A percentile compares a stretch with the other conserved stretches of the same genome.
Conservation (phyloP, 1,140 invertebrate genomes). For the Calephelis virginiensis region DNA sequence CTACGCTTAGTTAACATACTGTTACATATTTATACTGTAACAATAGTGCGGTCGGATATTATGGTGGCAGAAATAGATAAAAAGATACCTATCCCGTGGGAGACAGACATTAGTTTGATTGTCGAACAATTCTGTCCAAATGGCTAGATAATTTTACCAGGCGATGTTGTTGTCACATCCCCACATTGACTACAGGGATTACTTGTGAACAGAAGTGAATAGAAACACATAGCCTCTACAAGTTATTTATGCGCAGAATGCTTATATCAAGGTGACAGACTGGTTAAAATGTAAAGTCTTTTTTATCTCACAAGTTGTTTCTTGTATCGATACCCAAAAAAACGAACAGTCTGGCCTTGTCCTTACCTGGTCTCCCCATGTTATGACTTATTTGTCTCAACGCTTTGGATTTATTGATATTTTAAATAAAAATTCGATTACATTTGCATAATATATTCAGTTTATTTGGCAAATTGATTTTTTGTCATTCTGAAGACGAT, state of each 20-base stretch:
- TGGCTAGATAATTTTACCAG: no score
- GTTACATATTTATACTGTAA: no score
- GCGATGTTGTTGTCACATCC: no score
- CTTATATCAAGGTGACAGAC: constrained; percentile 13
- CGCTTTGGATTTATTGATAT: constrained; percentile 62
- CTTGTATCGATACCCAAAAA: constrained; percentile 52
- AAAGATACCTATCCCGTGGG: no score
- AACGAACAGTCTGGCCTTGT: constrained; percentile 50
- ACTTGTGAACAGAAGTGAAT: no score
- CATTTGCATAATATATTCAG: constrained; percentile 69
- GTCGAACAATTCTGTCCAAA: no score
- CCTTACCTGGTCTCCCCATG: constrained; percentile 57
- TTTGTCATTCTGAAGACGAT: constrained; percentile 40
- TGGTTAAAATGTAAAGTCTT: constrained; percentile 24
- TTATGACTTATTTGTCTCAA: constrained; percentile 75
- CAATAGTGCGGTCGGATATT: no score
- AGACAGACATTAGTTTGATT: no score
- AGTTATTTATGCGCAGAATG: constrained; percentile 6
- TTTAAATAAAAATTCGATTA: constrained; percentile 55
- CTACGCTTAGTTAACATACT: no score
- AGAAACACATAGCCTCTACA: no score
- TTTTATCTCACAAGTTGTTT: constrained; percentile 47
- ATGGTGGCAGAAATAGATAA: no score
- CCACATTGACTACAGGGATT: no score
- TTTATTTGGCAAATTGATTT: constrained; percentile 71